These are phyloP conservation scores for Agonopterix arenella DNA, from an alignment of 2,888 invertebrate species.

Conservation along the genomic window DNA sequence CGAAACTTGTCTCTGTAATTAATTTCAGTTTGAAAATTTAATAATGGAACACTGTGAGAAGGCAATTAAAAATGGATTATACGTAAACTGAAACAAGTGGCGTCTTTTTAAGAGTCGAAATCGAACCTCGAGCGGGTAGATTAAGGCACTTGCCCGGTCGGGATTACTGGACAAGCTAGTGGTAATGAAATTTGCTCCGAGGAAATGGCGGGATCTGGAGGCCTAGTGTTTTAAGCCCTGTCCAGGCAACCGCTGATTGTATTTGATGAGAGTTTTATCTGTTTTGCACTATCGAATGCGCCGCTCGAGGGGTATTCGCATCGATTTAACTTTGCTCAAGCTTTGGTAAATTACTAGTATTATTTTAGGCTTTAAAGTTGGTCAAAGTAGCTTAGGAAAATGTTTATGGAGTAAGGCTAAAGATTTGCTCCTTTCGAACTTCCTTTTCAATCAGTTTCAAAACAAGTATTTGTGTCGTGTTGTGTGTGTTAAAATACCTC, in stretches of 20 bases:
- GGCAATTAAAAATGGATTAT: constrained; percentile 74
- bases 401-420: constrained; percentile 14
- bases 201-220: constrained; percentile 60
- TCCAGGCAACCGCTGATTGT: constrained; percentile 67
- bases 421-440: background rate
- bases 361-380: constrained; percentile 36
- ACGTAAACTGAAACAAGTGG: constrained; percentile 65
- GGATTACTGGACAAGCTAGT: constrained; percentile 69
- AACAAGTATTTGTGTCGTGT: no score
- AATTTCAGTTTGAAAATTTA: constrained; percentile 64
- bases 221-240: constrained; percentile 68
- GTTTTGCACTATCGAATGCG: constrained; percentile 49
- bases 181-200: constrained; percentile 72
- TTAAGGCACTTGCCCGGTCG: constrained; percentile 62
- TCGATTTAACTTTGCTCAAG: constrained; percentile 49
- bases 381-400: constrained; percentile 13
- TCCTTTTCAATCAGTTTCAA: no score
- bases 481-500: no score
- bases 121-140: constrained; percentile 63
- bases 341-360: constrained; percentile 46
- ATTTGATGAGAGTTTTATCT: constrained; percentile 74
- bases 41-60: constrained; percentile 47
- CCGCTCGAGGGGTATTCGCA: constrained; percentile 45
- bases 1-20: constrained; percentile 59
- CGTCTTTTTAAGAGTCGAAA: constrained; percentile 64